Base-by-base conservation (phyloP, 1,140 invertebrate species). In the Apocrypta bakeri region DNA sequence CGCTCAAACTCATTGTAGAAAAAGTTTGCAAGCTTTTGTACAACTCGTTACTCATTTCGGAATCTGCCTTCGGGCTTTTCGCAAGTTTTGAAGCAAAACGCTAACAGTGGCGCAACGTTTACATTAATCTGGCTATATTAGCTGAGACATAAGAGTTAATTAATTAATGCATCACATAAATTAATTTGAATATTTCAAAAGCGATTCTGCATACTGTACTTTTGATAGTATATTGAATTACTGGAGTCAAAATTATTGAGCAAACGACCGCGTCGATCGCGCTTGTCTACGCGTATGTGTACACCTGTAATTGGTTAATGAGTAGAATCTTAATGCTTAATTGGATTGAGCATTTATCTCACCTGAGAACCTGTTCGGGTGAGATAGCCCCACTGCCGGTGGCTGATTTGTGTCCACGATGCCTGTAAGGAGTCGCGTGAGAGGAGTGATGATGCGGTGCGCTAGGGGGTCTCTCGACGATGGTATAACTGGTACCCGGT, bases 401-500 rank as follows among this genome's bases (percentile, higher is more conserved):
- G 82, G 87, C 83, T 75, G 85, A 82, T 76, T 84, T 82, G 71
- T 90, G 89, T 27, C 92, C 91, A 3, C 93, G 88, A 87, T 95
- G 94, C 87, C 94, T 93, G 82, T 94, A 93, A 71, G 91, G 93
- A 37, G 93, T 93, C 85, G 93, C 93, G 48, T 93, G 92, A 27
- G 93, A 92, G 85, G 94, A 94, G 90, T 94, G 94, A 89, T 95
- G 94, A 85, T 94, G 93, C 84, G 95, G 95, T 40, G 95, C 95
- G 85, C 95, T 95, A 82, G 95, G 95, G 42, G 96, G 96, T 73
- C 96, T 93, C 91, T 97, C 96, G 85, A 97, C 95, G 89, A 97
- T 97, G 85, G 96, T 97, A 91, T 97, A 97, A 66, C 95, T 96
- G 81, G 96, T 97, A 69, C 96, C 93, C 27, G 93, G 93, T n/a